Conservation (phyloP, 2,797 vertebrate species). For the Rhabdomys pumilio region DNA sequence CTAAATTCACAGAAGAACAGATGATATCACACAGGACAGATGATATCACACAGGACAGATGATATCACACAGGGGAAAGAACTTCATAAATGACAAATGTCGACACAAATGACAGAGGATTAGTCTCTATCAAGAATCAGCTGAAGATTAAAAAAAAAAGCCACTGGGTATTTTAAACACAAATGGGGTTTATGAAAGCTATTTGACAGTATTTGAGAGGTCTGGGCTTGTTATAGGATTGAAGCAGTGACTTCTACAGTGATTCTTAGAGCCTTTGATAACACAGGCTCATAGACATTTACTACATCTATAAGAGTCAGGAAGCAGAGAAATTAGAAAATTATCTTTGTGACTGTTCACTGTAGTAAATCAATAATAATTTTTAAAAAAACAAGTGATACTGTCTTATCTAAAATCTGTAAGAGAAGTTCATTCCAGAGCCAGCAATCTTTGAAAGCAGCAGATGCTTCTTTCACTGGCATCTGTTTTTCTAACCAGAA, state of each 20-base stretch:
- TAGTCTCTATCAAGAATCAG: neutral
- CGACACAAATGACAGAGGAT: slow-evolving; percentile 17
- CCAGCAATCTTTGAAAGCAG: neutral
- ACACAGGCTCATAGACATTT: neutral
- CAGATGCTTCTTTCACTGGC: neutral
- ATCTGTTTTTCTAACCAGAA: slow-evolving; percentile 2
- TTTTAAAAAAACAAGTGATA: neutral
- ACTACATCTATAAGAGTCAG: neutral
- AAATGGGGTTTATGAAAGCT: neutral
- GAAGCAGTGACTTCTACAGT: neutral
- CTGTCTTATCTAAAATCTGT: neutral
- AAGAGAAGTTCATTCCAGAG: neutral
- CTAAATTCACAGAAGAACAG: neutral
- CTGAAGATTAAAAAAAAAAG: neutral
- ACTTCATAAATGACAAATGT: slow-evolving; percentile 29
- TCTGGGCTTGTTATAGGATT: neutral
- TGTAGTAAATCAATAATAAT: neutral
- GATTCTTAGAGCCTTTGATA: neutral
- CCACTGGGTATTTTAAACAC: neutral
- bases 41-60: slow-evolving; percentile 27
- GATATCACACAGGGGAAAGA: neutral
- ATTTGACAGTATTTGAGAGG: neutral
- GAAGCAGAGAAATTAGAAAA: neutral
- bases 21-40: slow-evolving; percentile 42
- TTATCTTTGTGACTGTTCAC: neutral